phyloP scores from a whole-genome alignment of 1,140 invertebrate genomes.

The Macrocentrus cingulum region DNA sequence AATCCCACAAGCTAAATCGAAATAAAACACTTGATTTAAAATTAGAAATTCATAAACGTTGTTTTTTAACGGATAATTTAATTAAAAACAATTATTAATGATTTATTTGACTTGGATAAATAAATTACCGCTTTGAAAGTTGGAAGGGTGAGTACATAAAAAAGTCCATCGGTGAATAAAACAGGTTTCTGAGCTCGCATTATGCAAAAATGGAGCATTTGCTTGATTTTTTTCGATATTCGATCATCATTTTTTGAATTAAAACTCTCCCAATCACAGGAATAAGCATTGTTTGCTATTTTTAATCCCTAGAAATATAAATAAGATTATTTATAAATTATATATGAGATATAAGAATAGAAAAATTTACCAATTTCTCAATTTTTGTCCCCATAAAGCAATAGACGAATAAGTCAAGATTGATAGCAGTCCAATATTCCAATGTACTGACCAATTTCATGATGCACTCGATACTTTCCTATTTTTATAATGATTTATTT shows the following conservation, averaged over 20 bases:
- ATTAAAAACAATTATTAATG: too few species aligned
- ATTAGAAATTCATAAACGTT: too few species aligned
- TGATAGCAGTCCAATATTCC: slow-evolving; percentile 9
- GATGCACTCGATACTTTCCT: slow-evolving; percentile 10
- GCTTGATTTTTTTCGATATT: slow-evolving; percentile 32
- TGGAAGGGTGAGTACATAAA: slow-evolving; percentile 47
- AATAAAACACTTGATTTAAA: background rate
- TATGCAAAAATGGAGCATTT: slow-evolving; percentile 38
- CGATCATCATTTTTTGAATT: background rate
- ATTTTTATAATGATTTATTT: background rate
- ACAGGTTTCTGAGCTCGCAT: slow-evolving; percentile 43
- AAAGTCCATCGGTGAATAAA: slow-evolving; percentile 46
- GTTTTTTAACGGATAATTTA: too few species aligned
- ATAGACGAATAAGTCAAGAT: slow-evolving; percentile 1
- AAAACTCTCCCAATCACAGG: slow-evolving; percentile 37
- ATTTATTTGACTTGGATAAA: background rate
- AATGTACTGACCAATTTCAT: background rate
- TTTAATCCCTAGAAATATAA: slow-evolving; percentile 39
- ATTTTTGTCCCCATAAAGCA: slow-evolving; percentile 9
- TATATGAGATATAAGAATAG: background rate
- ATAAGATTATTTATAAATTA: slow-evolving; percentile 13
- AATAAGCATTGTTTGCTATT: slow-evolving; percentile 41
- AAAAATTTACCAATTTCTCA: slow-evolving; percentile 5
- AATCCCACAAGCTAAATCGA: slow-evolving; percentile 5
- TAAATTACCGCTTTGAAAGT: slow-evolving; percentile 45